Evolutionary conservation across 2,113 vertebrate genomes (phyloP), one percentile per base, ranked within the genome.

Genomic region (Cynocephalus volans): DNA sequence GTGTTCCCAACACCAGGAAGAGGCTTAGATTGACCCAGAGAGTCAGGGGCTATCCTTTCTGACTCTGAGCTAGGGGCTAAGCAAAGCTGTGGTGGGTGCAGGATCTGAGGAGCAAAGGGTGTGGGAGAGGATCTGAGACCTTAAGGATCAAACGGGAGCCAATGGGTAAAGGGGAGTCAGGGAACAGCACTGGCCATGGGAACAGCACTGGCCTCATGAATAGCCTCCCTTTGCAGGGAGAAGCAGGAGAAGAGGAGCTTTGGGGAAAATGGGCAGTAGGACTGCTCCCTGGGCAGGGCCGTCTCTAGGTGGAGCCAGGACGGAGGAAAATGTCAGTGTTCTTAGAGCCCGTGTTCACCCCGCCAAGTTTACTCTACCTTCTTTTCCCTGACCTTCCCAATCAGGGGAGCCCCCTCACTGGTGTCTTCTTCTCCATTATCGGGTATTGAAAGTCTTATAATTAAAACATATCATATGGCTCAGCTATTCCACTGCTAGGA

Each of bases 151-250:
- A 86, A n/a, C 1, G 15, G 9, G 28, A 93, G 8, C 23, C 67
- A 41, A 11, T 33, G 10, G 11, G 5, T 9, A 21, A 54, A 56
- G 54, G 50, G 67, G 45, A 52, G 24, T 33, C 21, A 85, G 77
- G 60, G 8, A 67, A 45, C 6, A 48, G 41, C 41, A 11, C 3
- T 0, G 8, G 28, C 4, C 45, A 28, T n/a, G 77, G 60, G 8
- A 67, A 45, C 6, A 48, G 41, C 41, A 11, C 3, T 0, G 8
- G 28, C 4, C 45, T 24, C 8, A 7, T 36, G 3, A 17, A 23
- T 18, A 50, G 12, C 21, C n/a, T 90, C 33, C 31, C 8, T 56
- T 58, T 62, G 21, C 54, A 52, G 26, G 69, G 23, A 50, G 26
- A 65, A 62, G 67, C 3, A 52, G 48, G 36, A 8, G 28, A 41